A percentile compares a stretch with the other conserved stretches of the same genome.
These are phyloP conservation scores for Xenopus borealis DNA, from an alignment of 2,113 vertebrate genomes.

Conservation along the genomic window DNA sequence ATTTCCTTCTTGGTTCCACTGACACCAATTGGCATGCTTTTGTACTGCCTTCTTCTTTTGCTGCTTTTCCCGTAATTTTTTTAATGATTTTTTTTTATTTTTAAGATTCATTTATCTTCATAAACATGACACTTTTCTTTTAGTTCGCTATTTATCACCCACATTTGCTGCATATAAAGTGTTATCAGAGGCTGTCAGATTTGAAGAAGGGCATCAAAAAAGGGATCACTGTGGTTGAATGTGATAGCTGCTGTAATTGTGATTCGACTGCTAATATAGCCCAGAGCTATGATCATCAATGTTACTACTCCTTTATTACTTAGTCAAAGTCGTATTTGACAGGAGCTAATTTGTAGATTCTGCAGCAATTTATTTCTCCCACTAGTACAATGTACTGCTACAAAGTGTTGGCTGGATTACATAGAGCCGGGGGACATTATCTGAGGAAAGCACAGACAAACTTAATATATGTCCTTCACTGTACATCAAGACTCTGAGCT, in stretches of 20 bases:
- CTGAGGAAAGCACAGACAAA: too few relatives aligned
- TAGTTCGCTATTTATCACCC: slow-evolving; percentile 1
- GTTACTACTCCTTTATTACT: slow-evolving; percentile 8
- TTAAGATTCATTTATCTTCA: neutral
- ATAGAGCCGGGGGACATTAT: too few relatives aligned
- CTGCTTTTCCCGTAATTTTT: too few relatives aligned
- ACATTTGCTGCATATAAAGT: slow-evolving; percentile 2
- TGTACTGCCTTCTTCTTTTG: too few relatives aligned
- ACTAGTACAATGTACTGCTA: neutral
- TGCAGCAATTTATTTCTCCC: neutral
- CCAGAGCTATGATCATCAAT: neutral
- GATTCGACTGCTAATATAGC: slow-evolving; percentile 5
- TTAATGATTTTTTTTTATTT: too few relatives aligned
- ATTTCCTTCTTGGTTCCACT: too few relatives aligned
- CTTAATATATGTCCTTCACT: too few relatives aligned
- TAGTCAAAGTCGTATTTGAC: slow-evolving; percentile 4
- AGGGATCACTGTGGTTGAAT: neutral
- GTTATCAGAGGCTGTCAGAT: slow-evolving; percentile 13
- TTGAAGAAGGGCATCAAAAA: neutral
- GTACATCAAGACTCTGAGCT: too few relatives aligned
- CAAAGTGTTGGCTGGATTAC: too few relatives aligned
- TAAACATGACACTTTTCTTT: slow-evolving; percentile 2
- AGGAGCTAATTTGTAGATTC: slow-evolving; percentile 1
- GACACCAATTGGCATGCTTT: too few relatives aligned
- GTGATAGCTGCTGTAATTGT: slow-evolving; percentile 21